These are phyloP conservation scores for Chionis minor DNA, from an alignment of 2,113 vertebrate species.

Conservation along the genomic window DNA sequence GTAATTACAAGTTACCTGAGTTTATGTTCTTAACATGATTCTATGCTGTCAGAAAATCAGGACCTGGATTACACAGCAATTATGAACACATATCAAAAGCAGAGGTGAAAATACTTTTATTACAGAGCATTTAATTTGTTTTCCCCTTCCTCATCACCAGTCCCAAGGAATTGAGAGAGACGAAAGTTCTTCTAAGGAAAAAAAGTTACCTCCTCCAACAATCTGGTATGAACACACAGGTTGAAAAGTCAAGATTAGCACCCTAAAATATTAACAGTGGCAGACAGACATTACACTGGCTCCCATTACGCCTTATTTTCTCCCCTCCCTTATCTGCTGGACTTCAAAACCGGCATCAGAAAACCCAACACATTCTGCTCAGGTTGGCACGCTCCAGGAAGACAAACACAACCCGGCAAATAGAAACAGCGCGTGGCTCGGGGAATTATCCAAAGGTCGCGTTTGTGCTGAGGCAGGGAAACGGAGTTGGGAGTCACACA, in stretches of 20 bases:
- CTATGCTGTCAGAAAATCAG: neutral
- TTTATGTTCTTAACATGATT: neutral
- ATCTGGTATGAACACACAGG: constrained; percentile 5
- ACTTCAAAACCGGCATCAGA: neutral
- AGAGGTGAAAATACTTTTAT: neutral
- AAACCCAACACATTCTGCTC: neutral
- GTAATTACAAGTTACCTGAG: neutral
- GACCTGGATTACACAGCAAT: neutral
- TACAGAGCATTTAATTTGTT: neutral
- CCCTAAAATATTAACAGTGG: constrained; percentile 9
- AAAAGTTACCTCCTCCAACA: neutral
- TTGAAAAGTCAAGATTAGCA: constrained; percentile 25
- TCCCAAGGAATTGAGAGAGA: neutral
- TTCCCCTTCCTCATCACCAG: neutral
- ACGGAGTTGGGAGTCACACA: neutral
- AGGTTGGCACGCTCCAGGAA: neutral
- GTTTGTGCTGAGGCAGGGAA: neutral
- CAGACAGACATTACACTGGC: neutral
- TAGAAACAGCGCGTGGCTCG: rapidly evolving
- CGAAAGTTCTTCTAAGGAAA: neutral
- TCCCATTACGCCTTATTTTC: neutral
- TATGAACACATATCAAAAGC: neutral
- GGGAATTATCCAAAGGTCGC: neutral
- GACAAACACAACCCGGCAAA: neutral
- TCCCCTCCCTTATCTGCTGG: neutral